Percentiles rank a stretch among this genome's conserved stretches.
phyloP scores from a whole-genome alignment of 1,140 invertebrate species.

The Chionoecetes opilio region DNA sequence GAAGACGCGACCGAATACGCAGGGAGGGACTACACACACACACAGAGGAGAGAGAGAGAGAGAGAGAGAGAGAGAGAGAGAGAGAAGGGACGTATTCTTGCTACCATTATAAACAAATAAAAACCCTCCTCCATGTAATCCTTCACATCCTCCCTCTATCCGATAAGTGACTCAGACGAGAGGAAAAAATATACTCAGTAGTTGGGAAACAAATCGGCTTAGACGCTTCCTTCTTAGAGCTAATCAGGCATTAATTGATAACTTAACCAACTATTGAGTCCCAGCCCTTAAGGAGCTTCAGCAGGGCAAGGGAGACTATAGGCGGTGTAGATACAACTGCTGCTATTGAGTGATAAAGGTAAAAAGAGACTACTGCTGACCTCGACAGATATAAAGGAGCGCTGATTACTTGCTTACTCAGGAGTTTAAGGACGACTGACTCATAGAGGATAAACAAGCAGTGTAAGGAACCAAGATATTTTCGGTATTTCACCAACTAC shows the following conservation, averaged over 20 bases:
- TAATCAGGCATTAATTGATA: background rate
- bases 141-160: background rate
- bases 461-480: too few species aligned
- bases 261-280: background rate
- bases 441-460: too few species aligned
- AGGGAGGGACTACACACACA: too few species aligned
- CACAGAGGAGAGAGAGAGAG: background rate
- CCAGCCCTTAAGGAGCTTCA: background rate
- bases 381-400: too few species aligned
- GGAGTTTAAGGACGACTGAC: too few species aligned
- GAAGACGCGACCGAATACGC: too few species aligned
- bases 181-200: background rate
- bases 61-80: conserved; percentile 37
- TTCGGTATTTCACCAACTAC: too few species aligned
- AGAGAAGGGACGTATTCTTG: background rate
- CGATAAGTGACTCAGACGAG: background rate
- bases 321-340: background rate
- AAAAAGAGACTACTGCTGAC: background rate
- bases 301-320: background rate
- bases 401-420: too few species aligned
- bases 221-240: background rate
- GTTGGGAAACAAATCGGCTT: background rate
- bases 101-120: background rate
- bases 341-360: background rate
- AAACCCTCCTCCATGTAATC: background rate